phyloP scores from a whole-genome alignment of 2,113 vertebrate species.

The Cricetomys ansorgei region DNA sequence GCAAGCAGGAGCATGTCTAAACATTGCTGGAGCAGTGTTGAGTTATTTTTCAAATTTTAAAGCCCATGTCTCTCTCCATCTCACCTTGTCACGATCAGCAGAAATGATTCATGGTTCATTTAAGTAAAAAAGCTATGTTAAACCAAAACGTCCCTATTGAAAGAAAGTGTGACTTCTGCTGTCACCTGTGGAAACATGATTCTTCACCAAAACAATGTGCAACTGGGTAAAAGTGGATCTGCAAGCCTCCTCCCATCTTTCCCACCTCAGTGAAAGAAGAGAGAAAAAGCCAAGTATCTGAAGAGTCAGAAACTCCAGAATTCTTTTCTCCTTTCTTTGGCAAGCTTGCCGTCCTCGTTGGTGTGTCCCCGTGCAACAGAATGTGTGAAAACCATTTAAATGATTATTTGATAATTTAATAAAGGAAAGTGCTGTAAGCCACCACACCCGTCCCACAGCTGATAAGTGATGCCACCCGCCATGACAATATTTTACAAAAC shows the following conservation, averaged over 20 bases:
- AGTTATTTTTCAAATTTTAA: constrained; percentile 81
- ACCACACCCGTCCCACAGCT: constrained; percentile 56
- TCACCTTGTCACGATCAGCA: constrained; percentile 79
- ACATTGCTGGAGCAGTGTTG: constrained; percentile 67
- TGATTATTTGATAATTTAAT: constrained; percentile 80
- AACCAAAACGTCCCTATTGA: constrained; percentile 65
- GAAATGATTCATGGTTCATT: constrained; percentile 80
- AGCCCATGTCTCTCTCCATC: constrained; percentile 78
- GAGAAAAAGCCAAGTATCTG: background rate
- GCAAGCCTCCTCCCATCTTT: constrained; percentile 11
- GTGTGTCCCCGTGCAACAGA: constrained; percentile 65
- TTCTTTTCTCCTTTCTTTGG: constrained; percentile 29
- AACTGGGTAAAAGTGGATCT: constrained; percentile 40
- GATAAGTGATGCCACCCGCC: constrained; percentile 74
- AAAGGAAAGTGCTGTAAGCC: constrained; percentile 66
- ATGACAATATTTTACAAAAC: constrained; percentile 65
- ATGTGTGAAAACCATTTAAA: constrained; percentile 74
- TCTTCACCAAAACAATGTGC: constrained; percentile 62
- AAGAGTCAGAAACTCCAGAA: background rate
- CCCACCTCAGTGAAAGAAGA: background rate
- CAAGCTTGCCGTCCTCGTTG: constrained; percentile 52
- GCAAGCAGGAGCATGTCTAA: constrained; percentile 69
- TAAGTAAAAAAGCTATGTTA: constrained; percentile 78
- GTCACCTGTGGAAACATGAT: constrained; percentile 51
- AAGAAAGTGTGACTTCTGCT: constrained; percentile 67